Conservation (phyloP, 2,113 vertebrate species). For the Syrrhaptes paradoxus region DNA sequence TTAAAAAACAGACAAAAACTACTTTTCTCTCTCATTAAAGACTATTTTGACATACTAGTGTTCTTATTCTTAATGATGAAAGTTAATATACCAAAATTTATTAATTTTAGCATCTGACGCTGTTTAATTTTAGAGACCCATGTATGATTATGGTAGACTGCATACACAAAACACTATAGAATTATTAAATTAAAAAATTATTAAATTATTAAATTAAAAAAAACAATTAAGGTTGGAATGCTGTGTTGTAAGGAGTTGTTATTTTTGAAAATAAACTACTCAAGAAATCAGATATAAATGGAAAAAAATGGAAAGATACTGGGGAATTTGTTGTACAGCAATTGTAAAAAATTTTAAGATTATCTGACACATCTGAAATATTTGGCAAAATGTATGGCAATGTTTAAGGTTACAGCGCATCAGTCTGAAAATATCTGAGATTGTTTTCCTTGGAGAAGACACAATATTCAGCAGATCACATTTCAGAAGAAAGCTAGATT, state of each 20-base stretch:
- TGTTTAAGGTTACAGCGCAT: not conserved
- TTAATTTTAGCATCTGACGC: not conserved
- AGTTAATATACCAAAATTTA: not conserved
- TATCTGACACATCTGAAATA: not conserved
- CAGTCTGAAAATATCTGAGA: not conserved
- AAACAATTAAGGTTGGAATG: no score
- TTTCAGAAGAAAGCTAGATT: not conserved
- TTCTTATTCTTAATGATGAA: not conserved
- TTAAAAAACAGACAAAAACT: not conserved
- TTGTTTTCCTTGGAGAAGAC: not conserved
- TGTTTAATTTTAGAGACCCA: not conserved
- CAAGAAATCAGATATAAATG: not conserved
- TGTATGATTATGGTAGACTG: not conserved
- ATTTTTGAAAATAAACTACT: not conserved
- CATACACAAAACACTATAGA: not conserved
- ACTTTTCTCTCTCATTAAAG: not conserved
- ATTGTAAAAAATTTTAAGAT: not conserved
- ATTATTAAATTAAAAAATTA: no score
- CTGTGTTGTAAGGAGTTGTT: not conserved
- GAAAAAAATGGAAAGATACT: not conserved
- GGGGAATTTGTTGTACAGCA: not conserved
- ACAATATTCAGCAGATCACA: not conserved
- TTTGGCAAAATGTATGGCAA: not conserved
- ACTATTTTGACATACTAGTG: not conserved
- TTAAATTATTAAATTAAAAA: no score